A percentile compares a stretch with the other conserved stretches of the same genome.
Evolutionary conservation across 2,888 invertebrate genomes (phyloP).

Genomic region (Physocephala rufipes): DNA sequence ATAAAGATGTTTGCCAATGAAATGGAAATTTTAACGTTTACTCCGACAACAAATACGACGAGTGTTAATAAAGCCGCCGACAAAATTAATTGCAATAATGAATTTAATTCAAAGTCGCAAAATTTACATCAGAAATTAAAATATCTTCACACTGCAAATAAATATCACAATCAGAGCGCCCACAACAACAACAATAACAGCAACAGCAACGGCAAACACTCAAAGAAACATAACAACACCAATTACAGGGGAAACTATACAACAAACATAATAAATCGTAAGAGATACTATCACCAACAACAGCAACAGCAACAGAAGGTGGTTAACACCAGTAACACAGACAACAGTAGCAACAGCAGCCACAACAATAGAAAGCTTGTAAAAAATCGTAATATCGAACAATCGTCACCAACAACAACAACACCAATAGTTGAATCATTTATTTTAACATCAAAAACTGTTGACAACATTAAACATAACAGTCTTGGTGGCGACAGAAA

Average conservation of each 20-base stretch:
- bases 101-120: constrained; percentile 8
- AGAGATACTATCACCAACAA: constrained; percentile 42
- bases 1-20: constrained; percentile 45
- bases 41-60: constrained; percentile 38
- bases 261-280: constrained; percentile 43
- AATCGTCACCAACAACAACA: constrained; percentile 20
- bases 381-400: constrained; percentile 51
- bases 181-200: constrained; percentile 40
- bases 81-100: constrained; percentile 25
- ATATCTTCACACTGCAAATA: constrained; percentile 37
- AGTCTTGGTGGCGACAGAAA: constrained; percentile 11
- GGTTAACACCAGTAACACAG: constrained; percentile 42
- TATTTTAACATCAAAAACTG: constrained; percentile 9
- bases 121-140: constrained; percentile 22
- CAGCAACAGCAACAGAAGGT: constrained; percentile 37
- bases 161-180: constrained; percentile 39
- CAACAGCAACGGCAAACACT: constrained; percentile 38
- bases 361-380: constrained; percentile 46
- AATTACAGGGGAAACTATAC: constrained; percentile 39
- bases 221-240: constrained; percentile 37
- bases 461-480: constrained; percentile 15
- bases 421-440: constrained; percentile 14
- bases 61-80: constrained; percentile 36
- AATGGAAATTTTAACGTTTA: constrained; percentile 57
- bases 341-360: constrained; percentile 36